phyloP scores from a whole-genome alignment of 2,797 vertebrate genomes.

The Pygocentrus nattereri region DNA sequence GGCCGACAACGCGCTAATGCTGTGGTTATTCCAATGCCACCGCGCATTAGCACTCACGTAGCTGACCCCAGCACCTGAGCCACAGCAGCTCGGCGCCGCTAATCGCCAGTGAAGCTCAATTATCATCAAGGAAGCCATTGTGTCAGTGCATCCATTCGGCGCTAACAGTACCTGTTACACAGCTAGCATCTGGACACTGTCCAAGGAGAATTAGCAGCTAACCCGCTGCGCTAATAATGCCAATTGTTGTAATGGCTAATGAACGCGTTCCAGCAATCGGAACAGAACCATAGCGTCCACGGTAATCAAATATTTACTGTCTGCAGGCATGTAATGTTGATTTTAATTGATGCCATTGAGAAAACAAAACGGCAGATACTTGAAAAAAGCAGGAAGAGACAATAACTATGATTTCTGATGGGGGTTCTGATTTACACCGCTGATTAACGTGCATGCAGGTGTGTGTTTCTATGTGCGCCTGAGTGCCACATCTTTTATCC shows the following conservation, averaged over 20 bases:
- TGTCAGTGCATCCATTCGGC: constrained; percentile 46
- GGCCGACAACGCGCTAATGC: constrained; percentile 76
- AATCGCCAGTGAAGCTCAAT: constrained; percentile 87
- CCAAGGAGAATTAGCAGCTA: constrained; percentile 45
- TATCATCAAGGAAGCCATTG: constrained; percentile 67
- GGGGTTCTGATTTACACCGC: constrained; percentile 2
- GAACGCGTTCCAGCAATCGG: constrained; percentile 22
- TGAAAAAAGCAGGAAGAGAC: neutral
- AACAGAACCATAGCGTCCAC: constrained; percentile 19
- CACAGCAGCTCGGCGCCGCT: constrained; percentile 34
- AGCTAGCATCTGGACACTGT: constrained; percentile 53
- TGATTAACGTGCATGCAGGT: neutral
- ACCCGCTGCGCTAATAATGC: constrained; percentile 40
- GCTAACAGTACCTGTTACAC: constrained; percentile 47
- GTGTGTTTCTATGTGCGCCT: neutral
- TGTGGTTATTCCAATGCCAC: constrained; percentile 80
- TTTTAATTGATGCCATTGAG: constrained; percentile 31
- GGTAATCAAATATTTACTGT: constrained; percentile 44
- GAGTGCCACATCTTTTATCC: neutral
- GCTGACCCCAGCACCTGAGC: constrained; percentile 74
- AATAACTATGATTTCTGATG: neutral
- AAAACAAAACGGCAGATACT: constrained; percentile 5
- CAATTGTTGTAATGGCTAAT: constrained; percentile 53
- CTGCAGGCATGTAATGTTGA: constrained; percentile 28
- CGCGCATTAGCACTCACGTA: constrained; percentile 82